Conservation (phyloP, 2,113 vertebrate species). For the Trachemys scripta region DNA sequence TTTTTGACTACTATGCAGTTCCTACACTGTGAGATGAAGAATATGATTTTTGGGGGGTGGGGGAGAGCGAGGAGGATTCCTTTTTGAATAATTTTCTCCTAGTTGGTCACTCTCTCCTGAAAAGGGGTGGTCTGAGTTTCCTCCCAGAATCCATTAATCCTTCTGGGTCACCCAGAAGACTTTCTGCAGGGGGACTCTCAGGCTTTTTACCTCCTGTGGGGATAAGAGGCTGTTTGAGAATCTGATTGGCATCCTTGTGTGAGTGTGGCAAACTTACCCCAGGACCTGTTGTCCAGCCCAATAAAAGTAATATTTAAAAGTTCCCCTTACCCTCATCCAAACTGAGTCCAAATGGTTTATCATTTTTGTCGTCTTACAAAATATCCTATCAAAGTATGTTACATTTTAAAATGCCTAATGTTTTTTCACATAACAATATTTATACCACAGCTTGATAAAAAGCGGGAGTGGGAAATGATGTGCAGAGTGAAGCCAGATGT, state of each 20-base stretch:
- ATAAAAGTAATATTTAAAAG: background rate
- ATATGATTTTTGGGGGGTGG: background rate
- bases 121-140: background rate
- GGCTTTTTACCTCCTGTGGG: background rate
- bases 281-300: background rate
- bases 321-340: background rate
- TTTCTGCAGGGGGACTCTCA: background rate
- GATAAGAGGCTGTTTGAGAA: background rate
- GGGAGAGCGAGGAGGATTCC: background rate
- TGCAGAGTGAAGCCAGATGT: conserved; percentile 92
- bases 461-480: conserved; percentile 93
- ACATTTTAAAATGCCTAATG: conserved; percentile 48
- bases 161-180: background rate
- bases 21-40: background rate
- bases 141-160: background rate
- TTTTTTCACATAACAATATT: conserved; percentile 74
- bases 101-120: background rate
- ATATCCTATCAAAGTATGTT: conserved; percentile 24
- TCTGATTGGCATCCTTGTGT: background rate
- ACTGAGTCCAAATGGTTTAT: conserved; percentile 36
- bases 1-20: background rate
- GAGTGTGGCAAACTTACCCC: background rate
- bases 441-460: conserved; percentile 88
- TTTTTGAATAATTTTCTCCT: background rate
- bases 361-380: conserved; percentile 32